Base-by-base conservation (phyloP, 1,140 invertebrate species). In the Acromyrmex echinatior region DNA sequence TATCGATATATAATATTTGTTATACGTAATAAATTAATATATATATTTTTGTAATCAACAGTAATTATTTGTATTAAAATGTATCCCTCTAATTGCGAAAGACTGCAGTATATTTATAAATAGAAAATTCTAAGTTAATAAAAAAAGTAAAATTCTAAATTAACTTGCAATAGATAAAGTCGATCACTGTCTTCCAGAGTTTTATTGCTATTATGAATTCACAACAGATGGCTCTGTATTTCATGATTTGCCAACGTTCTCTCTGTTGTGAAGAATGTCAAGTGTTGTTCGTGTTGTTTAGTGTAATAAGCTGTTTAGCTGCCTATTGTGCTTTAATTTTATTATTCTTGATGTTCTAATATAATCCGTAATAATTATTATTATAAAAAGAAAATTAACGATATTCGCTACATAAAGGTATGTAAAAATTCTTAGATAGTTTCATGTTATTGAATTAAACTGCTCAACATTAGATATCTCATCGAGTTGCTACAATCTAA, bases 31-130 rank as follows among this genome's bases (percentile, higher is more conserved):
- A 58, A 49, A 78, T 68, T 70, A 45, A 49, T 45, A 45, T 45
- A 10, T 86, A 79, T 53, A 63, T 77, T 86, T 74, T 80, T 51
- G 73, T 45, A 65, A 58, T 58, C 49, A 70, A 49, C 10, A 63
- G 21, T 6, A 56, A 63, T 66, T 79, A 65, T 73, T 65, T 85
- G 39, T 9, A 28, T 66, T 18, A 76, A 84, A 10, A 58, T 45
- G 9, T 28, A 16, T 66, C 0, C 2, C 0, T 68, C 4, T 14
- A 56, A 35, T 7, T 21, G 28, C 28, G 45, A 80, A 71, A 71
- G 18, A 81, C 14, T 31, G 14, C 2, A 53, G 14, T 14, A 58
- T 21, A 68, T 80, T 80, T 10, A 3, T 2, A 73, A 82, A 31
- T 81, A 28, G 7, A 71, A 31, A 31, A 18, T 58, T 45, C 0